Evolutionary conservation across 2,113 vertebrate genomes (phyloP), one percentile per base, ranked within the genome.

Genomic region (Oncorhynchus gorbuscha): DNA sequence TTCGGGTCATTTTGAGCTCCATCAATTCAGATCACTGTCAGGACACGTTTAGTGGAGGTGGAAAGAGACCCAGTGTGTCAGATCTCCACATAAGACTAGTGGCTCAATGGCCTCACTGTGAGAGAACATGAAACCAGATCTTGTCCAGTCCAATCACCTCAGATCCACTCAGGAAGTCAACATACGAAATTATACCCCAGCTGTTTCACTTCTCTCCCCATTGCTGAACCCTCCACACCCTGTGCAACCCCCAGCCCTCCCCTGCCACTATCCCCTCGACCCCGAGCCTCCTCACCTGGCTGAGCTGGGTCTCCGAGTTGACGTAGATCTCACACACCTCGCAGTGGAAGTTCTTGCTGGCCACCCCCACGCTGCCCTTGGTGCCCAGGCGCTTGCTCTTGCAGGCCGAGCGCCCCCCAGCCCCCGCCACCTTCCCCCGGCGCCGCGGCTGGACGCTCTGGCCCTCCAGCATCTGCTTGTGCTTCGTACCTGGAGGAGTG

Each of bases 271-370:
- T 22, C 59, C 18, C 59, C 18, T 49, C 30, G 28, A 24, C 32
- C 67, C 22, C 18, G 1, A 7, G 12, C 20, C 20, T 9, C 61
- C 89, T 91, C 88, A 99, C 98, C 96, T 99, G 98, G 87, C 94
- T 98, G 75, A 99, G 97, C 82, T 99, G 98, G 1, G 97, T 98
- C 92, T 99, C 97, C 0, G 98, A 99, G 91, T 99, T 99, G 85
- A 99, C 96, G 61, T 94, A 96, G 90, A 99, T 97, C 93, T 99
- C 97, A n/a, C 98, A 99, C 83, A 98, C 93, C 74, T 96, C 94
- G 90, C 98, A 99, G 73, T 97, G 96, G 79, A 96, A 98, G 6
- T 93, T 94, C 84, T 96, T 94, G 87, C 79, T 96, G 89, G 95
- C 92, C 82, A 96, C 90, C 20, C 94, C 93, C 72, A 96, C 80